Percentiles rank a stretch among this genome's conserved stretches.
phyloP scores from a whole-genome alignment of 2,797 vertebrate species.

The Sciurus vulgaris region DNA sequence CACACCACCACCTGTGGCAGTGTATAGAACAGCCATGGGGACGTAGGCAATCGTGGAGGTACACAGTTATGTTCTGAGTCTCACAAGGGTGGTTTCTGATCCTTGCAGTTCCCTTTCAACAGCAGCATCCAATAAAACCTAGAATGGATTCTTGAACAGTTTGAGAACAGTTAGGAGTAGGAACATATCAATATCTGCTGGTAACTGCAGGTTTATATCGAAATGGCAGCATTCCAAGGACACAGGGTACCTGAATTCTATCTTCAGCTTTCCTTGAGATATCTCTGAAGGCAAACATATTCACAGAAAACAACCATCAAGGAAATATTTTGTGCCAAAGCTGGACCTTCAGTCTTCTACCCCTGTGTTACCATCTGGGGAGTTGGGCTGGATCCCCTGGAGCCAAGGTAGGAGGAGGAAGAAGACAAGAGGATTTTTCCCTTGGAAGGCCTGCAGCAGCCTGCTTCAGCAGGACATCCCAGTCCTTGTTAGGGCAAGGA shows the following conservation, averaged over 20 bases:
- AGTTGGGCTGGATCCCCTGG: neutral
- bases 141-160: neutral
- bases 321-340: neutral
- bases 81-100: neutral
- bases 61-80: neutral
- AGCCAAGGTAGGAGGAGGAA: neutral
- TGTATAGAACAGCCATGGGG: rapidly evolving
- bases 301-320: neutral
- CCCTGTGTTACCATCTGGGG: rapidly evolving
- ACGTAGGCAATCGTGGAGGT: too few relatives aligned
- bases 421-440: neutral
- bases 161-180: neutral
- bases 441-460: neutral
- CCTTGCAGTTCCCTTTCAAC: neutral
- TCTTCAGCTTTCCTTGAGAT: too few relatives aligned
- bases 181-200: neutral
- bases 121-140: neutral
- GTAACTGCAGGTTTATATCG: neutral
- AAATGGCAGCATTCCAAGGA: neutral
- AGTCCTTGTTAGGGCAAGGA: neutral
- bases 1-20: rapidly evolving
- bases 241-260: neutral
- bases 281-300: neutral
- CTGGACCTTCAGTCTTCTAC: neutral
- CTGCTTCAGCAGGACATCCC: neutral